Conservation (phyloP, 2,888 invertebrate species). For the Epiblema foenella region DNA sequence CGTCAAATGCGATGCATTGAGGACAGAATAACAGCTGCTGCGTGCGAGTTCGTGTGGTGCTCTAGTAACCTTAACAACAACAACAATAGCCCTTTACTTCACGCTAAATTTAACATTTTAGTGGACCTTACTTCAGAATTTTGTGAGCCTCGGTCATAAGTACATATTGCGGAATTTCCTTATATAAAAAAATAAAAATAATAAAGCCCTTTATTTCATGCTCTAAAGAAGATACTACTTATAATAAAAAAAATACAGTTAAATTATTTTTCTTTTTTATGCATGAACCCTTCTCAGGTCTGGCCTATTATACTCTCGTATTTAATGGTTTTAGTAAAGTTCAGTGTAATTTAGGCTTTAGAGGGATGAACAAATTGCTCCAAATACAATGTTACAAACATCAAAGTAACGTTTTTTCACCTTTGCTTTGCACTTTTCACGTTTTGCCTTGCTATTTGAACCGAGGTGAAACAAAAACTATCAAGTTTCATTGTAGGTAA, state of each 20-base stretch:
- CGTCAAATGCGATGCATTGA: background rate
- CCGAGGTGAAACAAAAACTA: constrained; percentile 60
- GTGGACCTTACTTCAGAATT: background rate
- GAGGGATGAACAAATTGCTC: background rate
- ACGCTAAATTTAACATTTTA: constrained; percentile 9
- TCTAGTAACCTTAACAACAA: too few relatives aligned
- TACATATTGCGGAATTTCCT: too few relatives aligned
- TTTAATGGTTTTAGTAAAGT: background rate
- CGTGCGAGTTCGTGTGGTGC: background rate
- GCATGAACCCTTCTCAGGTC: too few relatives aligned
- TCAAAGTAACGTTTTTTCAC: constrained; percentile 45
- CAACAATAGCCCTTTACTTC: too few relatives aligned
- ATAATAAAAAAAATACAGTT: too few relatives aligned
- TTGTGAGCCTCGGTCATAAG: background rate
- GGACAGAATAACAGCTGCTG: background rate
- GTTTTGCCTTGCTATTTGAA: constrained; percentile 51
- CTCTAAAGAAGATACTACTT: too few relatives aligned
- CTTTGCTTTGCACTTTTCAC: constrained; percentile 48
- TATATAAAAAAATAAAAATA: too few relatives aligned
- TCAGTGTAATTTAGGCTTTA: background rate
- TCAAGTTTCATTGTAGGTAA: constrained; percentile 22
- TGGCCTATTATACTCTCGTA: too few relatives aligned
- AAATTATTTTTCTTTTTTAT: too few relatives aligned
- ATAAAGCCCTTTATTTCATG: too few relatives aligned
- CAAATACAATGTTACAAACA: background rate